Conservation (phyloP, 64 coral and sea anemone species). For the Pachyseris speciosa region DNA sequence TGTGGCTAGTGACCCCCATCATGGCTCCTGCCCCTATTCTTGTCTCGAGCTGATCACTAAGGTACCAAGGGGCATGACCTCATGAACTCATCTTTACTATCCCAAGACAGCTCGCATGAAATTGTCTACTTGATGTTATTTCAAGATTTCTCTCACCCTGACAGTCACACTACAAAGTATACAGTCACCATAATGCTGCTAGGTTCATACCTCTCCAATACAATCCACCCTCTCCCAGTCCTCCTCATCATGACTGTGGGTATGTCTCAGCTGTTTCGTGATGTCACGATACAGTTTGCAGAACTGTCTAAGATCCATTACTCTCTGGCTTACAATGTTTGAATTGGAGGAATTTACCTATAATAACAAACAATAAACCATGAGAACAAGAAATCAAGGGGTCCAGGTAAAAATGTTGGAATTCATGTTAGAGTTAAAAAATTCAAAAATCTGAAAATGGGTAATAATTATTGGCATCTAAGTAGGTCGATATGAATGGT, state of each 20-base stretch:
- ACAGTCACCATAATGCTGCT: background rate
- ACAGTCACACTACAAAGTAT: background rate
- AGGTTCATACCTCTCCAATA: conserved; percentile 64
- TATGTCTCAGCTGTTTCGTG: conserved; percentile 68
- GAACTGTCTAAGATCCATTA: conserved; percentile 88
- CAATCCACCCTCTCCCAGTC: conserved; percentile 84
- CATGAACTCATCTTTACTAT: no score
- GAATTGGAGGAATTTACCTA: conserved; percentile 44
- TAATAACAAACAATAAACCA: background rate
- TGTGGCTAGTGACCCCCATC: no score
- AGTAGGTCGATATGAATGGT: no score
- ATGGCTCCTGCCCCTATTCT: no score
- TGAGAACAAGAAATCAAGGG: no score
- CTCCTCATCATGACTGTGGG: conserved; percentile 53
- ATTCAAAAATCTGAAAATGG: no score
- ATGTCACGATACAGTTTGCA: conserved; percentile 94
- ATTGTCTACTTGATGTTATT: no score
- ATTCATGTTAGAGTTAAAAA: background rate
- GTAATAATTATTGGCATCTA: no score
- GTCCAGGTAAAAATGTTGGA: background rate
- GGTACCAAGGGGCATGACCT: no score
- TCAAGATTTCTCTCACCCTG: no score
- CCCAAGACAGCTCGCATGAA: no score
- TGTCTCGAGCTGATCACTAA: no score
- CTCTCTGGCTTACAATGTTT: conserved; percentile 71